phyloP scores from a whole-genome alignment of 2,797 vertebrate genomes.

The Alfaro cultratus region DNA sequence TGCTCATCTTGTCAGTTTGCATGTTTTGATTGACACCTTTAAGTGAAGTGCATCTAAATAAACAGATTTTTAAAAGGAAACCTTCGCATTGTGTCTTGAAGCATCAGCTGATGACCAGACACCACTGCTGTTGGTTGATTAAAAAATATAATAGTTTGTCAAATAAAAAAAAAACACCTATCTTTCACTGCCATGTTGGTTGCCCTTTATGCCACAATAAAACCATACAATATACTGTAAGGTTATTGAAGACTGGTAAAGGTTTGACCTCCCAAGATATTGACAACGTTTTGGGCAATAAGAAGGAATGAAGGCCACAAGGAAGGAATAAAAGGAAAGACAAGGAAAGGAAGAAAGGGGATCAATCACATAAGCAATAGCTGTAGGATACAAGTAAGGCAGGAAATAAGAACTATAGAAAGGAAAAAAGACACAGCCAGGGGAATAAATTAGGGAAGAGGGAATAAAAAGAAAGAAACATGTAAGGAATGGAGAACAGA shows the following conservation, averaged over 20 bases:
- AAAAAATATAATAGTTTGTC: neutral
- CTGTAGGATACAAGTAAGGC: neutral
- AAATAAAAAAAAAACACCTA: neutral
- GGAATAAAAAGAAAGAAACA: neutral
- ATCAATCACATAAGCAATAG: neutral
- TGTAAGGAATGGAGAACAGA: neutral
- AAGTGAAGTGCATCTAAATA: neutral
- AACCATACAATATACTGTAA: neutral
- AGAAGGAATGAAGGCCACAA: neutral
- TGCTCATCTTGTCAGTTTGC: neutral
- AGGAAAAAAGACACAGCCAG: neutral
- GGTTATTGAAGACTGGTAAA: neutral
- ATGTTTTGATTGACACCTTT: neutral
- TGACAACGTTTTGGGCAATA: neutral
- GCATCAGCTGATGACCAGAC: neutral
- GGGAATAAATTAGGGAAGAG: neutral
- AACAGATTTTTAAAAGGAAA: neutral
- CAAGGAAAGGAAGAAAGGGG: neutral
- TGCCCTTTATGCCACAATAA: neutral
- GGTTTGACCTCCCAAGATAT: neutral
- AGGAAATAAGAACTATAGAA: neutral
- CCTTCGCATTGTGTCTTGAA: neutral
- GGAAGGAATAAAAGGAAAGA: neutral
- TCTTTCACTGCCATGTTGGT: neutral
- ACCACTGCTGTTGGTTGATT: neutral